phyloP scores from a whole-genome alignment of 2,888 invertebrate genomes.

The Catocala nupta region DNA sequence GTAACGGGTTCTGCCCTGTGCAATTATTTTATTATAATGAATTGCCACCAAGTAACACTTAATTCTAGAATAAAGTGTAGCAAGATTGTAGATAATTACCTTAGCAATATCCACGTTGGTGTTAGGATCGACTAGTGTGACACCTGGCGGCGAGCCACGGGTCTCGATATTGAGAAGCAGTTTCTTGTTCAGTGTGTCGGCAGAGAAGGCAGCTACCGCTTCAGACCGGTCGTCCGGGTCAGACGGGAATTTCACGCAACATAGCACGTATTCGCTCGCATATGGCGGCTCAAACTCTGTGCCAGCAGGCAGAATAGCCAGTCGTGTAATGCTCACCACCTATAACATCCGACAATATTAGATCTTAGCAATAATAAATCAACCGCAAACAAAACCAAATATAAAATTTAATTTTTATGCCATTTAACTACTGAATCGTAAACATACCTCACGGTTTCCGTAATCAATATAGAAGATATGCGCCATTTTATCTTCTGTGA shows the following conservation, averaged over 20 bases:
- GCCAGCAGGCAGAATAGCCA: constrained; percentile 94
- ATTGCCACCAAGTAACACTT: no score
- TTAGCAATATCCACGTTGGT: constrained; percentile 85
- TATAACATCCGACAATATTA: constrained; percentile 47
- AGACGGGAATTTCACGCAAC: constrained; percentile 93
- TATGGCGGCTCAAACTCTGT: constrained; percentile 90
- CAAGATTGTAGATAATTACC: constrained; percentile 54
- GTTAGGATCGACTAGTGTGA: constrained; percentile 83
- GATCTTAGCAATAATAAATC: background rate
- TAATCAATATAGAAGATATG: constrained; percentile 97
- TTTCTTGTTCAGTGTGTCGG: constrained; percentile 90
- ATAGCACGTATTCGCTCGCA: constrained; percentile 95
- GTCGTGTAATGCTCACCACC: constrained; percentile 89
- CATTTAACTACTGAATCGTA: background rate
- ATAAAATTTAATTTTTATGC: no score
- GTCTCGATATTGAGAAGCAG: constrained; percentile 95
- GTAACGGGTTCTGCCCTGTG: background rate
- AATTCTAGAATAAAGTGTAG: no score
- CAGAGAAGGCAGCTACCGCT: constrained; percentile 90
- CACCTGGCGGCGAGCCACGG: constrained; percentile 86
- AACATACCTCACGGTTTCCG: constrained; percentile 94
- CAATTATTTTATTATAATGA: background rate
- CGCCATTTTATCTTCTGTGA: constrained; percentile 90
- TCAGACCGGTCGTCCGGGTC: constrained; percentile 95
- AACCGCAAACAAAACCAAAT: background rate